Evolutionary conservation across 2,113 vertebrate genomes (phyloP).

Genomic region (Neotoma lepida): DNA sequence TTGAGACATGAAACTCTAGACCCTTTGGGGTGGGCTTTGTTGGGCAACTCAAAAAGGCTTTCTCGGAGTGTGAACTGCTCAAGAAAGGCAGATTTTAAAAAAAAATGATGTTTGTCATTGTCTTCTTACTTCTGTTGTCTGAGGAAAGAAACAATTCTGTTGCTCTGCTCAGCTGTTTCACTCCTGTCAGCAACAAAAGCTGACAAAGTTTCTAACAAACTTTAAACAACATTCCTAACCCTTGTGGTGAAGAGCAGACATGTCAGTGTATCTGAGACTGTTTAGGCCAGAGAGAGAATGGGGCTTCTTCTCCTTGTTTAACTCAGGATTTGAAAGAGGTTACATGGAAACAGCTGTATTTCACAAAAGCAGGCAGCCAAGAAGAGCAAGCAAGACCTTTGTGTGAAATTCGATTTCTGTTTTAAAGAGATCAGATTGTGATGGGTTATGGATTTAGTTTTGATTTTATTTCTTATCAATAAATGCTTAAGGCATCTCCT

Average conservation of each 20-base stretch:
- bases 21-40: conserved; percentile 49
- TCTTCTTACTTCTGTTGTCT: conserved; percentile 51
- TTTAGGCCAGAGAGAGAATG: conserved; percentile 55
- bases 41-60: conserved; percentile 28
- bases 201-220: neutral
- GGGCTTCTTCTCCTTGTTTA: conserved; percentile 39
- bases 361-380: conserved; percentile 10
- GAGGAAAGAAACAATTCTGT: conserved; percentile 55
- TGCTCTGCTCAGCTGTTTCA: conserved; percentile 56
- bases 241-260: conserved; percentile 32
- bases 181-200: conserved; percentile 54
- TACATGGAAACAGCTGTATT: neutral
- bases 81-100: conserved; percentile 12
- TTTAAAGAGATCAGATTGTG: conserved; percentile 28
- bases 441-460: conserved; percentile 30
- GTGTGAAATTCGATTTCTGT: neutral
- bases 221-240: conserved; percentile 39
- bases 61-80: conserved; percentile 49
- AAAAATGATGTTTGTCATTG: conserved; percentile 46
- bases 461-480: conserved; percentile 34
- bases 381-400: conserved; percentile 11
- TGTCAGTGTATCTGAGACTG: conserved; percentile 41
- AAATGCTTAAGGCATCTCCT: neutral
- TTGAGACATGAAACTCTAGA: conserved; percentile 8
- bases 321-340: conserved; percentile 13